These are phyloP conservation scores for Taenaris catops DNA, from an alignment of 2,888 invertebrate species.

Conservation along the genomic window DNA sequence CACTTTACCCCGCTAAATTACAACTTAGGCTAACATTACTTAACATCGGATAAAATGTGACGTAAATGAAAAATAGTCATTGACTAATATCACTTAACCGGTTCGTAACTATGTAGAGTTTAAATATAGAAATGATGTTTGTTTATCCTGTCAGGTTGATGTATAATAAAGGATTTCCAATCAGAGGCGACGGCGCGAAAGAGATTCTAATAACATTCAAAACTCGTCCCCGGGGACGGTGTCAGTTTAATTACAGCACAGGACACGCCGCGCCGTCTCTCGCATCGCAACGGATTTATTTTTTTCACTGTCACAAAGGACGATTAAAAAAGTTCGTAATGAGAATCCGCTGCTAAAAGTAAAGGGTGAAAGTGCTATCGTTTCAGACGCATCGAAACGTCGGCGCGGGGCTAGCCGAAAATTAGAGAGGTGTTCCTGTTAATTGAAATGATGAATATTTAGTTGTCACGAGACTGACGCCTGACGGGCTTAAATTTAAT, in stretches of 20 bases:
- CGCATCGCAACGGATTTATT: constrained; percentile 66
- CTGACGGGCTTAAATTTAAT: too few species aligned
- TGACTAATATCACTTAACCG: too few species aligned
- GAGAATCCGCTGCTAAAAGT: constrained; percentile 60
- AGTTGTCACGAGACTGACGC: too few species aligned
- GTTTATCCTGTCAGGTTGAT: too few species aligned
- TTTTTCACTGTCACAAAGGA: constrained; percentile 69
- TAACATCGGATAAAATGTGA: too few species aligned
- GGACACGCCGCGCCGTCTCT: constrained; percentile 49
- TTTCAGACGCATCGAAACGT: constrained; percentile 36
- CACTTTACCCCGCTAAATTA: too few species aligned
- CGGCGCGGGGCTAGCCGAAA: constrained; percentile 14
- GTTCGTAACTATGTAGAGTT: too few species aligned
- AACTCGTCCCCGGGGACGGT: constrained; percentile 69
- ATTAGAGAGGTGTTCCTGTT: constrained; percentile 22
- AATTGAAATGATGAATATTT: too few species aligned
- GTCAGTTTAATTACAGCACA: constrained; percentile 73
- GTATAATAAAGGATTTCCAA: constrained; percentile 48
- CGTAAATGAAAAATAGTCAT: too few species aligned
- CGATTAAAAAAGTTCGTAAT: constrained; percentile 78
- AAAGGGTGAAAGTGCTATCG: constrained; percentile 52
- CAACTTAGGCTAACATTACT: too few species aligned
- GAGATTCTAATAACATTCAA: constrained; percentile 78
- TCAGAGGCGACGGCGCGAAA: constrained; percentile 69
- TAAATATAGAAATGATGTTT: too few species aligned